A percentile compares a stretch with the other conserved stretches of the same genome.
Conservation (phyloP, 2,888 invertebrate species). For the Auanema freiburgensis region DNA sequence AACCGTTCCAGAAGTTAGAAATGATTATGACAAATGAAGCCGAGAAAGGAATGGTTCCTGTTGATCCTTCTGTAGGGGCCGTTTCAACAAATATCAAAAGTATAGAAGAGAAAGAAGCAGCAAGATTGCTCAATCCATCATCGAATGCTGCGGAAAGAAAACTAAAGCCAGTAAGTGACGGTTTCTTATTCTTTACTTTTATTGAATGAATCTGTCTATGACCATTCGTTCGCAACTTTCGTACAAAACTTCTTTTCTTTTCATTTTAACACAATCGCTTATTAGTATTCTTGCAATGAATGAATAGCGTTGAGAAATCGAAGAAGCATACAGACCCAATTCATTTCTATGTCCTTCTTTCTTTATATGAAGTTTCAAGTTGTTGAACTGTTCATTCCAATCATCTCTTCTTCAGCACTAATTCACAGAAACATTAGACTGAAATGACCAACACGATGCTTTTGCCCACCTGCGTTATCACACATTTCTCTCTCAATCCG, state of each 20-base stretch:
- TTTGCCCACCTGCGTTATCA: slow-evolving; percentile 13
- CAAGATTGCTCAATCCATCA: slow-evolving; percentile 14
- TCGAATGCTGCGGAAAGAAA: not conserved
- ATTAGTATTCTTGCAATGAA: slow-evolving; percentile 7
- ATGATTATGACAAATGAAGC: slow-evolving; percentile 24
- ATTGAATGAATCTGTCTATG: slow-evolving; percentile 13
- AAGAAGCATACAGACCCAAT: slow-evolving; percentile 14
- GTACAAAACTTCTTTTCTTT: no score
- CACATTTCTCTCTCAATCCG: slow-evolving; percentile 17
- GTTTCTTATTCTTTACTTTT: slow-evolving; percentile 12
- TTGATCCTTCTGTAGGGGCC: slow-evolving; percentile 19
- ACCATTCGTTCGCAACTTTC: not conserved
- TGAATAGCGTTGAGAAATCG: slow-evolving; percentile 8
- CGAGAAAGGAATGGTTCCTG: slow-evolving; percentile 19
- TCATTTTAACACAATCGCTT: not conserved
- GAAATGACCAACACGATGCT: slow-evolving; percentile 4
- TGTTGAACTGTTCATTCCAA: not conserved
- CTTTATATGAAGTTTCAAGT: not conserved
- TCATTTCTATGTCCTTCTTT: slow-evolving; percentile 5
- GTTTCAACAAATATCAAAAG: slow-evolving; percentile 6
- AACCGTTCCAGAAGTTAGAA: not conserved
- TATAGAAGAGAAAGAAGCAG: slow-evolving; percentile 16
- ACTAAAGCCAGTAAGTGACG: no score
- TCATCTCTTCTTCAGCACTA: not conserved
- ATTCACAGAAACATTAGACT: not conserved